Evolutionary conservation across 2,888 invertebrate species (phyloP).

Genomic region (Dynastes grantii): DNA sequence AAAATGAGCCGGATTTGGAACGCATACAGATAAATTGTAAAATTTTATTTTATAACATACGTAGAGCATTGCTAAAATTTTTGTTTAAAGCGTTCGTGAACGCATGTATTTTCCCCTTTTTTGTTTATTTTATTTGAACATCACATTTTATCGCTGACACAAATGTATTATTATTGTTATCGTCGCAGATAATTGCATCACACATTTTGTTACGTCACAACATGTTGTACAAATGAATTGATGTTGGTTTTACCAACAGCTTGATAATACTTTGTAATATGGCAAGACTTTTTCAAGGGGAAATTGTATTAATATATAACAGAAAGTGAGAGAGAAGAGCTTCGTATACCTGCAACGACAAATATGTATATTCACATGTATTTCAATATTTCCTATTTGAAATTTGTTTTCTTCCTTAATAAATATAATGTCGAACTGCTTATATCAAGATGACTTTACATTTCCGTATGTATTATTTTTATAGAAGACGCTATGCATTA

Average conservation of each 20-base stretch:
- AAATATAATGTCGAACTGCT: no score
- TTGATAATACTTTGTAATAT: background rate
- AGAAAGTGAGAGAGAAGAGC: no score
- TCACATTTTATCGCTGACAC: slow-evolving; percentile 1
- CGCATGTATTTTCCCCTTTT: background rate
- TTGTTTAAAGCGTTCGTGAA: slow-evolving; percentile 1
- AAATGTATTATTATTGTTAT: slow-evolving; percentile 1
- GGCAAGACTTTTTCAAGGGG: no score
- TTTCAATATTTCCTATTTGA: no score
- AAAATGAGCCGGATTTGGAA: slow-evolving; percentile 2
- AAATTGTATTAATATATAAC: no score
- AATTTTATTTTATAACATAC: slow-evolving; percentile 23
- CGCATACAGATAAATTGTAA: slow-evolving; percentile 19
- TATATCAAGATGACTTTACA: no score
- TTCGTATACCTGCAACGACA: no score
- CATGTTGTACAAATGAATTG: background rate
- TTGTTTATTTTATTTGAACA: slow-evolving; percentile 5
- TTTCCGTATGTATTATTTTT: no score
- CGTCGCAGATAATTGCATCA: slow-evolving; percentile 3
- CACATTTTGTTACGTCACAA: background rate
- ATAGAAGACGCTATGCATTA: no score
- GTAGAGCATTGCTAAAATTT: slow-evolving; percentile 7
- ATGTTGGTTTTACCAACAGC: background rate
- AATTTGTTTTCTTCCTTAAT: no score
- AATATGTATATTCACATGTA: no score